Conservation (phyloP, 1,140 invertebrate genomes). For the Drosophila nasuta region DNA sequence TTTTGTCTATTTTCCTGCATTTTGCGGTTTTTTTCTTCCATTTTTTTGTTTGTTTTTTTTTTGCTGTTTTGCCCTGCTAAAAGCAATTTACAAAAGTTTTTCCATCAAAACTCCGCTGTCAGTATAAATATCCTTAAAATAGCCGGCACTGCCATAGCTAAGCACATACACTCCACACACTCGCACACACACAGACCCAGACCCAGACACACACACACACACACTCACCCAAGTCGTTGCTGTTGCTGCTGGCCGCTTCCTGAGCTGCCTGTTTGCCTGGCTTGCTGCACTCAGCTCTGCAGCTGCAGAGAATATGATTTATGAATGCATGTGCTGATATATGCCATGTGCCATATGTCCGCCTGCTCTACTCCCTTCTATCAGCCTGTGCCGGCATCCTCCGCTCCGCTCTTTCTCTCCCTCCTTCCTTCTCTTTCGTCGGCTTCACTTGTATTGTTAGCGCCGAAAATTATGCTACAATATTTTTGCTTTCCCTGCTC, state of each 20-base stretch:
- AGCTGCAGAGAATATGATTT: constrained; percentile 80
- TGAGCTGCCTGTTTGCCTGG: constrained; percentile 36
- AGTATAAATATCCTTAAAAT: constrained; percentile 85
- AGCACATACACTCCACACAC: constrained; percentile 49
- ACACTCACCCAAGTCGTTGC: constrained; percentile 26
- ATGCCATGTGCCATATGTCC: constrained; percentile 68
- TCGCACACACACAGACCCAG: constrained; percentile 18
- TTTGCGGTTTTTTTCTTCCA: constrained; percentile 12
- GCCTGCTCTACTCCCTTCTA: constrained; percentile 19
- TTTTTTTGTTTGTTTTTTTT: constrained; percentile 4
- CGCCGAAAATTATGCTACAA: constrained; percentile 82
- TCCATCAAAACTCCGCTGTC: constrained; percentile 85
- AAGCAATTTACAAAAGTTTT: constrained; percentile 85
- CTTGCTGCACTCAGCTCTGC: constrained; percentile 72
- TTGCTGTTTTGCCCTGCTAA: constrained; percentile 50
- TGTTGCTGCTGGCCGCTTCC: constrained; percentile 70
- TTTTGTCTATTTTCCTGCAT: constrained; percentile 12
- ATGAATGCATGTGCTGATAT: constrained; percentile 84
- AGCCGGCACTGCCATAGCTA: constrained; percentile 65
- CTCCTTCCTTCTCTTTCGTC: neutral
- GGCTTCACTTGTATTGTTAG: constrained; percentile 66
- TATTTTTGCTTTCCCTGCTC: constrained; percentile 65
- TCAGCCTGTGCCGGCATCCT: no score
- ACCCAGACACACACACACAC: constrained; percentile 31
- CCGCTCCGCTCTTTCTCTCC: neutral